Conservation (phyloP, 2,888 invertebrate genomes). For the Pachliopta kotzebuea region DNA sequence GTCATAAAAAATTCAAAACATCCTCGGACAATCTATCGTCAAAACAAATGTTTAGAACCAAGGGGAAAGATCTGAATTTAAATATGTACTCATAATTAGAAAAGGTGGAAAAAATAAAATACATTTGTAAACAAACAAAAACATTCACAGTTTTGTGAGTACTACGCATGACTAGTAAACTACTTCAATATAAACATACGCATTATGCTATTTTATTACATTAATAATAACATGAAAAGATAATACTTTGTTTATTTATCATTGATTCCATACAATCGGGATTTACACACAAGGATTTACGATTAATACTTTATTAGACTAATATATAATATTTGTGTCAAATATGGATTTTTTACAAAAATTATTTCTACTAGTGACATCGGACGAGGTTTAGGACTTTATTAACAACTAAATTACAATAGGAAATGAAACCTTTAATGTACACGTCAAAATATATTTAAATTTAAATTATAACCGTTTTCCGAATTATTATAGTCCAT, state of each 20-base stretch:
- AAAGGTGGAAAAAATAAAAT: conserved; percentile 7
- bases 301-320: neutral
- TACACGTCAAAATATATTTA: no score
- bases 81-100: conserved; percentile 12
- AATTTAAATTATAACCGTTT: no score
- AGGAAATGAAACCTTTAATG: no score
- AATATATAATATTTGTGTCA: no score
- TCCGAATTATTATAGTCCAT: no score
- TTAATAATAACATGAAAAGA: neutral
- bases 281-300: neutral
- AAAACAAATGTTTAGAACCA: neutral
- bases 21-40: neutral
- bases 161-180: conserved; percentile 30
- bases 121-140: conserved; percentile 5
- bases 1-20: conserved; percentile 33
- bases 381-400: no score
- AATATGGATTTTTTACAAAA: no score
- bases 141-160: conserved; percentile 15
- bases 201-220: conserved; percentile 14
- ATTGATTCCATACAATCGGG: neutral
- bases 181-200: conserved; percentile 28
- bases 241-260: neutral
- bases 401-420: no score
- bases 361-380: no score
- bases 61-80: neutral